Evolutionary conservation across 1,140 invertebrate genomes (phyloP), one percentile per base, ranked within the genome.

Genomic region (Drosophila athabasca): DNA sequence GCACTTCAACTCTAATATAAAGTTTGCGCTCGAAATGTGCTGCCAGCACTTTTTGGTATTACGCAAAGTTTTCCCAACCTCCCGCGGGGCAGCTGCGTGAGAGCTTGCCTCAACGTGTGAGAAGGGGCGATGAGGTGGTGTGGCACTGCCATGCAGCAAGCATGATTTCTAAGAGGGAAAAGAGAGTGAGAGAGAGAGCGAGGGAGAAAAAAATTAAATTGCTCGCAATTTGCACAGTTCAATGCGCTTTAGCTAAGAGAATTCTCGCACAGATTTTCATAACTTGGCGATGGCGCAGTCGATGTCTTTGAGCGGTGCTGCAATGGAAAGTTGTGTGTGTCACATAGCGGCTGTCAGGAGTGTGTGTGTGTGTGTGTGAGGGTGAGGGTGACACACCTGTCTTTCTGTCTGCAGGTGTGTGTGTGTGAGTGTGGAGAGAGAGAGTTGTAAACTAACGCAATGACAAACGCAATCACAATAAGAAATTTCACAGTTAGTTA

Each of bases 381-480:
- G 57, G 41, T 50, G 24, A 31, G 43, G 50, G 44, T 57, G 46
- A 24, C 13, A 57, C 44, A 60, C 57, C 57, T 70, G 44, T 61
- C 35, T 39, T 39, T 35, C 31, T 11, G 11, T 1, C 35, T 39
- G 11, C 11, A 39, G 4, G 3, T 11, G 8, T 31, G 29, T 31
- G 29, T 31, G 8, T 48, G 19, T 44, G 59, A 54, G 39, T 48
- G 29, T 1, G 44, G 58, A 6, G 26, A 13, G 19, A 19, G 52
- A 64, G 83, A 87, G 83, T 83, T 88, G 79, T 88, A 88, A 88
- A 88, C 83, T 88, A 88, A 89, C 76, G 83, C 83, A 88, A 88
- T 83, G 83, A 88, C 83, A 88, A 88, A 88, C 84, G 83, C 83
- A 88, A 88, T 88, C 83, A 88, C 83, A 88, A 88, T 88, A 88